Percentiles rank a stretch among this genome's conserved stretches.
phyloP scores from a whole-genome alignment of 2,888 invertebrate genomes.

The Cryptops parisi region DNA sequence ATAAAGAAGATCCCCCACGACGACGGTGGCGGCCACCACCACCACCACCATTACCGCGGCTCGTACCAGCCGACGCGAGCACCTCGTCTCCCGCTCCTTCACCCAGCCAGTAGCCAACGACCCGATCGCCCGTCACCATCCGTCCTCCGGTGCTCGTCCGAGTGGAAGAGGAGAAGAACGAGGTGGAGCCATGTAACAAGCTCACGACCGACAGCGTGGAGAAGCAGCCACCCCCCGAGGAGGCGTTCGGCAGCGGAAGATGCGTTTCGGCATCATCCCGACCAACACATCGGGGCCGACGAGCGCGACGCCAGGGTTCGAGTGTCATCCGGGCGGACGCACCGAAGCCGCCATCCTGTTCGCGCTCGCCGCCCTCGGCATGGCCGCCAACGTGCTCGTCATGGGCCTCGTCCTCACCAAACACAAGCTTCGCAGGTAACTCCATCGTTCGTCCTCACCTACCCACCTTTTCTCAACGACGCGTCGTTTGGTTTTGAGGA shows the following conservation, averaged over 20 bases:
- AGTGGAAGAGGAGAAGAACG: constrained; percentile 14
- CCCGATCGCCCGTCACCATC: constrained; percentile 16
- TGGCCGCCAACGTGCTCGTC: constrained; percentile 63
- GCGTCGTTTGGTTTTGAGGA: no score
- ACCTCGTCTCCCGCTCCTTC: constrained; percentile 31
- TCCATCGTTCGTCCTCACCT: neutral
- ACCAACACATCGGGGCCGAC: constrained; percentile 1
- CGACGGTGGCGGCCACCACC: neutral
- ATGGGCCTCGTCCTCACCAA: constrained; percentile 67
- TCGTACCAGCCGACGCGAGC: constrained; percentile 39
- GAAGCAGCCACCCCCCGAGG: no score
- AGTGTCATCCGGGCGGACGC: constrained; percentile 64
- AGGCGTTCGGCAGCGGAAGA: neutral
- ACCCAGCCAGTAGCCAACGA: constrained; percentile 25
- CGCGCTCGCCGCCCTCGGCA: constrained; percentile 58
- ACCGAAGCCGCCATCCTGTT: constrained; percentile 64
- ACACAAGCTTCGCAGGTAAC: constrained; percentile 60
- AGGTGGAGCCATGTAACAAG: no score
- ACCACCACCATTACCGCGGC: constrained; percentile 36
- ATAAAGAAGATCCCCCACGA: no score
- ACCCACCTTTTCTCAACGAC: no score
- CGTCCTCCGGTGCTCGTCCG: constrained; percentile 9
- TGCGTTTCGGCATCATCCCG: neutral
- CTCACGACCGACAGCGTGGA: no score
- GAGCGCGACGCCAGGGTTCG: constrained; percentile 30